Conservation (phyloP, 64 coral and sea anemone genomes). For the Orbicella faveolata region DNA sequence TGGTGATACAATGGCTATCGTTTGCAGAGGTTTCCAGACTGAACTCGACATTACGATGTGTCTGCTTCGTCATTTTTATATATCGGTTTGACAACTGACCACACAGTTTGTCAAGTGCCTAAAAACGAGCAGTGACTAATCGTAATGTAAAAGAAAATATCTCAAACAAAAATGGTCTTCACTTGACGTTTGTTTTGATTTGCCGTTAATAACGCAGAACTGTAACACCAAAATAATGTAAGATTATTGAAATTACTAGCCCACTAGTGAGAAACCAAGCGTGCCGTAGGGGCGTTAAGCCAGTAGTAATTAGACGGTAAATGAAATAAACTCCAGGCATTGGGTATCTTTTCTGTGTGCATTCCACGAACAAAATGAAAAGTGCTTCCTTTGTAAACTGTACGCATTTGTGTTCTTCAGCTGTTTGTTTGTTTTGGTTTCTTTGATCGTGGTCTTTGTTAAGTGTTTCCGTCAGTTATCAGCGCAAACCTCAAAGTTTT, state of each 20-base stretch:
- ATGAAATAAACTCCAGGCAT: background rate
- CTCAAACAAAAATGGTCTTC: background rate
- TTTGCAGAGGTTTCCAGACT: background rate
- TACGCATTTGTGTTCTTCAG: background rate
- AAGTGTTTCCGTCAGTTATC: background rate
- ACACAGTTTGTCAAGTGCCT: background rate
- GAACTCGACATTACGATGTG: background rate
- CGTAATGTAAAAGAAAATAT: background rate
- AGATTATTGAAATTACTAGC: constrained; percentile 20
- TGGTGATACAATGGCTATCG: background rate
- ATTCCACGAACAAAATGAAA: background rate
- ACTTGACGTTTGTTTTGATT: constrained; percentile 30
- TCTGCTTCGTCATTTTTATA: background rate
- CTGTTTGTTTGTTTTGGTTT: constrained; percentile 14
- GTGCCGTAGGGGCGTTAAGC: background rate
- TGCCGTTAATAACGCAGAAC: background rate
- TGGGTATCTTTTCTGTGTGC: background rate
- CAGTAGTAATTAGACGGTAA: background rate
- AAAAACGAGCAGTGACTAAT: background rate
- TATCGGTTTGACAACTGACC: background rate
- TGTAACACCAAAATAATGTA: constrained; percentile 19
- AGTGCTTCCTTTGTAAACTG: background rate
- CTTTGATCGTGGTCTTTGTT: background rate
- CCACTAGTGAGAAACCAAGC: background rate
- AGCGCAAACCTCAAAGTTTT: background rate